Evolutionary conservation across 1,140 invertebrate genomes (phyloP), one percentile per base, ranked within the genome.

Genomic region (Reticulitermes speratus): DNA sequence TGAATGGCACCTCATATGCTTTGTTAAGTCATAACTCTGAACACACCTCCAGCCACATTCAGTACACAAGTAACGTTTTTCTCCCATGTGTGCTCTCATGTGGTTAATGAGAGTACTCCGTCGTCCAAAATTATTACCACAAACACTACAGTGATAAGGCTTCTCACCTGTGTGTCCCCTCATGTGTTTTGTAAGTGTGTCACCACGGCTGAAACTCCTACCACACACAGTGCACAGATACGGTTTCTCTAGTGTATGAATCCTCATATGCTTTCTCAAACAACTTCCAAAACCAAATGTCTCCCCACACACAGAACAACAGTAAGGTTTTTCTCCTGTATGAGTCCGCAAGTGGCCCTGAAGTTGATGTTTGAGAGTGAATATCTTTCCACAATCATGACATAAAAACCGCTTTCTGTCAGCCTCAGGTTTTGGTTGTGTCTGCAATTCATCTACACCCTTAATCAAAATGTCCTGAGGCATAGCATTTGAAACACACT

Each of bases 141-240:
- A 98, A 0, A 95, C 92, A 45, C 93, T 93, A 89, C 97, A 98
- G 85, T 93, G 91, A 89, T 95, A 96, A 0, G 96, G 95, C 84
- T 94, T 93, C 86, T 95, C 95, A 0, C 95, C 93, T 0, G 94
- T 94, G 87, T 97, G 96, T n/a, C 88, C 88, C 52, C 88, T 90
- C 90, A 92, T 90, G 87, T 93, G 92, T 23, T 90, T 88, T 32
- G 90, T 90, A 85, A 93, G 87, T 44, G 91, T 89, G 82, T 91
- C 89, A 7, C 89, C 87, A 85, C 89, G 90, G n/a, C 87, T 88
- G 25, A 85, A 82, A 16, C 52, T 32, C 32, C 19, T 75, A 12
- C 59, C 59, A 52, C 86, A 85, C 30, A 85, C 45, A 44, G 52
- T 82, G 44, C 86, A 86, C n/a, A 55, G 23, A 87, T 91, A 83